Percentiles rank a stretch among this genome's conserved stretches.
These are phyloP conservation scores for Corydoras sp. DNA, from an alignment of 2,113 vertebrate species.

Conservation along the genomic window DNA sequence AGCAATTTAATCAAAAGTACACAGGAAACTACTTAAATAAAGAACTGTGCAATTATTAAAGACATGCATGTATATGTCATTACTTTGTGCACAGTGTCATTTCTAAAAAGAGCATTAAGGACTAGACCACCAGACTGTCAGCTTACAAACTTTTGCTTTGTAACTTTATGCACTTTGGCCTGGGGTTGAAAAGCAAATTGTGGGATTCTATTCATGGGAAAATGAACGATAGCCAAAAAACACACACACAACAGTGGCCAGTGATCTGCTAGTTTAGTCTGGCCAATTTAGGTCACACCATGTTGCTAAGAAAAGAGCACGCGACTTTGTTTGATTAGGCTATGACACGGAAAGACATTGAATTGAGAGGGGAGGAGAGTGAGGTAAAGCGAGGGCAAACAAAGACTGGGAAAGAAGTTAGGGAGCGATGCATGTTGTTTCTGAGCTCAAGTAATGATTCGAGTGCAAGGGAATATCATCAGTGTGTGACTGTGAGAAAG, in stretches of 20 bases:
- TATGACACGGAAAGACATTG: conserved; percentile 63
- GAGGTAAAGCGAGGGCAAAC: conserved; percentile 3
- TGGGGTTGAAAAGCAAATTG: conserved; percentile 48
- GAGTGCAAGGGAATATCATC: conserved; percentile 30
- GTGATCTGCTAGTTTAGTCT: conserved; percentile 44
- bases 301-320: conserved; percentile 55
- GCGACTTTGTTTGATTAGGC: conserved; percentile 65
- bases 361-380: conserved; percentile 29
- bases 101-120: no score
- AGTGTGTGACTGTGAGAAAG: conserved; percentile 28
- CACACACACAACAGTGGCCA: conserved; percentile 50
- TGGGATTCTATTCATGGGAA: conserved; percentile 57
- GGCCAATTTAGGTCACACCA: conserved; percentile 35
- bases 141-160: no score
- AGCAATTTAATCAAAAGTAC: no score
- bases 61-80: no score
- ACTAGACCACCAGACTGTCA: no score
- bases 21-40: no score
- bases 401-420: neutral
- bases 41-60: no score
- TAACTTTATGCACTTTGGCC: neutral
- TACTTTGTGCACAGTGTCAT: no score
- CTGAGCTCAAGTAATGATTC: conserved; percentile 38
- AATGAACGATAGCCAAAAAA: conserved; percentile 55
- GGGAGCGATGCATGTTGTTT: conserved; percentile 12